phyloP scores from a whole-genome alignment of 1,140 invertebrate genomes.

The Protaetia brevitarsis region DNA sequence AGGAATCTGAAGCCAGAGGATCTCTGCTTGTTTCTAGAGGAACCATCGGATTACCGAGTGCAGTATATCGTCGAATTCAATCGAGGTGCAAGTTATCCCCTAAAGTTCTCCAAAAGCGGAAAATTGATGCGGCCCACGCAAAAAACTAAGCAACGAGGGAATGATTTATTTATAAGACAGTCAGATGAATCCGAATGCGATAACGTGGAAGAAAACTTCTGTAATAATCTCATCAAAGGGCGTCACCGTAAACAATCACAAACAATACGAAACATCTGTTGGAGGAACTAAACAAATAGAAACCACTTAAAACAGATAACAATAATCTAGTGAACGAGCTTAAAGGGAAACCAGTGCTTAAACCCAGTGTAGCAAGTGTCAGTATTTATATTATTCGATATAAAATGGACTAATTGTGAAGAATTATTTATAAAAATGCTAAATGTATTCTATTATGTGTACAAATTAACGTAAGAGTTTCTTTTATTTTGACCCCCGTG shows the following conservation, averaged over 20 bases:
- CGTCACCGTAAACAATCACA: background rate
- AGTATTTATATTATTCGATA: slow-evolving; percentile 21
- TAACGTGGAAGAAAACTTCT: background rate
- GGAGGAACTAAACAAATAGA: background rate
- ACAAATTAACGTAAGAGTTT: slow-evolving; percentile 19
- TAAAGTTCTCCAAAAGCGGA: background rate
- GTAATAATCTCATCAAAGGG: background rate
- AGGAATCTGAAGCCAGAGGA: background rate
- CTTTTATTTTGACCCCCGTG: slow-evolving; percentile 7
- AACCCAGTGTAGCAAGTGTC: slow-evolving; percentile 17
- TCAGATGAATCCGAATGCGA: background rate
- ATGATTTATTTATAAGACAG: background rate
- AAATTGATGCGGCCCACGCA: background rate
- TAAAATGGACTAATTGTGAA: slow-evolving; percentile 19
- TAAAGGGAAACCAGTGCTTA: slow-evolving; percentile 20
- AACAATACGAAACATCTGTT: slow-evolving; percentile 4
- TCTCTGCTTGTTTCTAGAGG: background rate
- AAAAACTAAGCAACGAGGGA: background rate
- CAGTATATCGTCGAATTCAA: background rate
- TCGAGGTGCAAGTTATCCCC: background rate
- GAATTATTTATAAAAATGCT: slow-evolving; percentile 22
- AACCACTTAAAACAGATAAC: background rate
- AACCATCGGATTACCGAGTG: background rate
- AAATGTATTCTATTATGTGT: slow-evolving; percentile 21
- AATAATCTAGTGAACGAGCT: slow-evolving; percentile 16